These are phyloP conservation scores for Oasisia sp. DNA, from an alignment of 2,888 invertebrate genomes.

Conservation along the genomic window DNA sequence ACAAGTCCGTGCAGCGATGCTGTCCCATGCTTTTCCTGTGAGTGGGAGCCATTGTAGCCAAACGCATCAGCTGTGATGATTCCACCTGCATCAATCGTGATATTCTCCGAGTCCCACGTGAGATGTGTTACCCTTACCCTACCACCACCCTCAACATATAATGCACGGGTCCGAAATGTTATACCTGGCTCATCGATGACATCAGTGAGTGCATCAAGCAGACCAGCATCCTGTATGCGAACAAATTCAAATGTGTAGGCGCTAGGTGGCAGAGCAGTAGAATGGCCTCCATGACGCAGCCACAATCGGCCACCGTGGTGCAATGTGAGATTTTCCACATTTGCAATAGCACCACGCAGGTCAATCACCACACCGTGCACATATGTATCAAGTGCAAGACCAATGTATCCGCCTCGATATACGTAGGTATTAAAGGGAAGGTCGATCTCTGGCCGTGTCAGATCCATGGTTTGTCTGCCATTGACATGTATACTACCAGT, in stretches of 20 bases:
- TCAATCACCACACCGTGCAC: slow-evolving; percentile 51
- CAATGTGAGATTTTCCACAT: slow-evolving; percentile 50
- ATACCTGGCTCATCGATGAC: slow-evolving; percentile 48
- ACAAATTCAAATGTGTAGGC: slow-evolving; percentile 46
- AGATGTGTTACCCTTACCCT: slow-evolving; percentile 47
- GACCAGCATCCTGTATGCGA: slow-evolving; percentile 48
- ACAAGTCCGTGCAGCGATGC: not conserved
- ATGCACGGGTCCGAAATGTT: slow-evolving; percentile 42
- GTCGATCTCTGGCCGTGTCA: slow-evolving; percentile 48
- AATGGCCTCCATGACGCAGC: slow-evolving; percentile 53
- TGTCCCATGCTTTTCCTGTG: not conserved
- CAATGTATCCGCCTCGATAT: slow-evolving; percentile 49
- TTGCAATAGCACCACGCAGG: slow-evolving; percentile 49
- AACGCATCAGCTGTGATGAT: slow-evolving; percentile 47
- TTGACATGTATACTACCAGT: slow-evolving; percentile 53
- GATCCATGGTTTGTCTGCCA: slow-evolving; percentile 47
- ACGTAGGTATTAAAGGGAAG: slow-evolving; percentile 51
- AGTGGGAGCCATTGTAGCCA: slow-evolving; percentile 48
- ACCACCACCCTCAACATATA: slow-evolving; percentile 54
- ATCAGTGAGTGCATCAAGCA: slow-evolving; percentile 49
- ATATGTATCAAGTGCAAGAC: slow-evolving; percentile 50
- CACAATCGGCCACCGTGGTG: slow-evolving; percentile 53
- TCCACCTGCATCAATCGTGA: slow-evolving; percentile 53
- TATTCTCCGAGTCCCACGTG: slow-evolving; percentile 47
- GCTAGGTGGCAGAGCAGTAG: slow-evolving; percentile 41